Evolutionary conservation across 2,113 vertebrate genomes (phyloP).

Genomic region (Cacatua alba): DNA sequence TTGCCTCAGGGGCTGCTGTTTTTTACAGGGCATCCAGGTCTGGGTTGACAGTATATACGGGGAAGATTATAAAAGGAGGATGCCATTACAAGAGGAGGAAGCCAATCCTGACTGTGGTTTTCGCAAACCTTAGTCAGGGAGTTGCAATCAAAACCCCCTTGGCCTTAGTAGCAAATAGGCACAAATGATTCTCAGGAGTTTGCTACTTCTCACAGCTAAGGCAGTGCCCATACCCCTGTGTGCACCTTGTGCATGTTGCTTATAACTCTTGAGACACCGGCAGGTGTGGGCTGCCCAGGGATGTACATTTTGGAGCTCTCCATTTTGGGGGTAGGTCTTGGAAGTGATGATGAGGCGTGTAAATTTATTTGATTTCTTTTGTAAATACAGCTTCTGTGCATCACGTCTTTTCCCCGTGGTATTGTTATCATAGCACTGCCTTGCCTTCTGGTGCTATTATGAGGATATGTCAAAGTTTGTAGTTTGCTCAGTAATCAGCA

Average conservation of each 20-base stretch:
- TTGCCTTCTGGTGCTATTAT: background rate
- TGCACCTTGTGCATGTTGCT: background rate
- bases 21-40: background rate
- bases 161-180: background rate
- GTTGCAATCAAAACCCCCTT: background rate
- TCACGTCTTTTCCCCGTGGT: accelerated
- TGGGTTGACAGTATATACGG: background rate
- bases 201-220: background rate
- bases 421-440: background rate
- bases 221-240: background rate
- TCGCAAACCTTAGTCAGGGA: background rate
- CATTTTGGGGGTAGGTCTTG: background rate
- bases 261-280: background rate
- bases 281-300: background rate
- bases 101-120: background rate
- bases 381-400: background rate
- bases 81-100: background rate
- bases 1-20: background rate
- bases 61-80: background rate
- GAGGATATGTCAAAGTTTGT: background rate
- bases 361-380: background rate
- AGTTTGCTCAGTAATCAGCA: background rate
- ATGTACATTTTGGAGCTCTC: background rate
- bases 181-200: background rate
- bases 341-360: background rate